A percentile compares a stretch with the other conserved stretches of the same genome.
phyloP scores from a whole-genome alignment of 1,140 invertebrate genomes.

The Manduca sexta region DNA sequence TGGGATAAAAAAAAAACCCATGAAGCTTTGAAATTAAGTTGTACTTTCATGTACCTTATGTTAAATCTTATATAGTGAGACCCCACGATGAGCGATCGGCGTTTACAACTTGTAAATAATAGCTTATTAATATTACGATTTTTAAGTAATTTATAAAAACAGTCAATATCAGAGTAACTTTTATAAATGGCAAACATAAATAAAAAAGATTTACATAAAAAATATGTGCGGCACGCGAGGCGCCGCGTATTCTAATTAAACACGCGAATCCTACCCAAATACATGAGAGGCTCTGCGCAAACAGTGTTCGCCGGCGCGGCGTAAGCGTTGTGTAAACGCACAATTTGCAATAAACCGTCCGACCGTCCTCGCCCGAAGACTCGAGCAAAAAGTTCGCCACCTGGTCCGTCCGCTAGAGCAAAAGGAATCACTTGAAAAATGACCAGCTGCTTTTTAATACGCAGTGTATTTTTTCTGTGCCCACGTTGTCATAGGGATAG shows the following conservation, averaged over 20 bases:
- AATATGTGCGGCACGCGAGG: slow-evolving; percentile 29
- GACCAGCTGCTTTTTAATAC: slow-evolving; percentile 73
- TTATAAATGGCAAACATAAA: too few species aligned
- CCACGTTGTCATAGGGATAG: slow-evolving; percentile 73
- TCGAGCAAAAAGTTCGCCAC: slow-evolving; percentile 42
- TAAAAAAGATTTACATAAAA: slow-evolving; percentile 12
- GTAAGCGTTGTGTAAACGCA: slow-evolving; percentile 44
- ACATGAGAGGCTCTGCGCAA: slow-evolving; percentile 48
- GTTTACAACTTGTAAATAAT: too few species aligned
- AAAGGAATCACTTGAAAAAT: slow-evolving; percentile 74
- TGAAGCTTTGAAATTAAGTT: too few species aligned
- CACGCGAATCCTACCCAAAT: slow-evolving; percentile 45
- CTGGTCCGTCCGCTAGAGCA: slow-evolving; percentile 54
- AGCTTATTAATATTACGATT: too few species aligned
- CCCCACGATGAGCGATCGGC: too few species aligned
- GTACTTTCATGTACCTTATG: too few species aligned
- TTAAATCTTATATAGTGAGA: too few species aligned
- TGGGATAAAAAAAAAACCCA: too few species aligned
- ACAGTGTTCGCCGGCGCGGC: slow-evolving; percentile 25
- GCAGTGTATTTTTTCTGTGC: slow-evolving; percentile 69
- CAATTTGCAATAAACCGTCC: slow-evolving; percentile 40
- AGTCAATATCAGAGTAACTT: too few species aligned
- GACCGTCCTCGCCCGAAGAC: slow-evolving; percentile 4
- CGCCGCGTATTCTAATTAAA: slow-evolving; percentile 47
- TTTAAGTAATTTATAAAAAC: too few species aligned